Evolutionary conservation across 2,113 vertebrate species (phyloP).

Genomic region (Hypanus sabinus): DNA sequence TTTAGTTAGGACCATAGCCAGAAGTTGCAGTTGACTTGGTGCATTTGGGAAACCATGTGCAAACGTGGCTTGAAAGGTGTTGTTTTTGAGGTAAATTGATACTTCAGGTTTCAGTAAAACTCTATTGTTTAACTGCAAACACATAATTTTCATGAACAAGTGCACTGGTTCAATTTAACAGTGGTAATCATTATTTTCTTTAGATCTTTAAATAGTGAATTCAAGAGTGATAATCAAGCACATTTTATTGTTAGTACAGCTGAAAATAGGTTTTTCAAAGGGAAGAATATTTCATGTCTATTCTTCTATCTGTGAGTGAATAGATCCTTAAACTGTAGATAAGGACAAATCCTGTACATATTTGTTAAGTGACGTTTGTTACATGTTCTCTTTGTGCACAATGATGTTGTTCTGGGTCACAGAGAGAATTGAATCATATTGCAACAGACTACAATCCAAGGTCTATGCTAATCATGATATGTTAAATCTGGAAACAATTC

Average conservation of each 20-base stretch:
- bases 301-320: background rate
- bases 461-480: no score
- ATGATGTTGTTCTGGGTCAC: no score
- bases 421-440: background rate
- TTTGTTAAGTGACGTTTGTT: no score
- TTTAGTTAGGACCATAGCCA: background rate
- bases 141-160: background rate
- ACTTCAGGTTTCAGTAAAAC: background rate
- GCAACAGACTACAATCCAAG: no score
- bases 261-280: background rate
- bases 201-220: background rate
- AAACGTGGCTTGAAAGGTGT: background rate
- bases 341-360: no score
- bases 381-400: no score
- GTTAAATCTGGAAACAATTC: no score
- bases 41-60: background rate
- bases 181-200: background rate
- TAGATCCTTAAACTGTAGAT: background rate
- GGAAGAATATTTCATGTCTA: background rate
- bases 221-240: no score
- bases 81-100: background rate
- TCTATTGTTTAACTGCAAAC: background rate
- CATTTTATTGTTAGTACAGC: background rate
- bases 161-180: background rate
- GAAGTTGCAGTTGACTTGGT: background rate